Evolutionary conservation across 1,140 invertebrate genomes (phyloP).

Genomic region (Cyphomyrmex costatus): DNA sequence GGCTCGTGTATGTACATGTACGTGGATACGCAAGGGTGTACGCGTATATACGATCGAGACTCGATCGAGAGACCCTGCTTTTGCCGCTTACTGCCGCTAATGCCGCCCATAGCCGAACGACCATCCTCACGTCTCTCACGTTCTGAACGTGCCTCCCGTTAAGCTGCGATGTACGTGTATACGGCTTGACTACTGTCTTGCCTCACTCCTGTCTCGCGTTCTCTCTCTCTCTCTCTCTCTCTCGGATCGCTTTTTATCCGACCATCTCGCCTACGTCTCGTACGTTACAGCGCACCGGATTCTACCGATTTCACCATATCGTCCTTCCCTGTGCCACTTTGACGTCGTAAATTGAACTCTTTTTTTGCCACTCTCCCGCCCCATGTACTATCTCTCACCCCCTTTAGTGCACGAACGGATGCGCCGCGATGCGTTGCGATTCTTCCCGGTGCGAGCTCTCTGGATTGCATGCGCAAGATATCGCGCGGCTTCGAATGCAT

Average conservation of each 20-base stretch:
- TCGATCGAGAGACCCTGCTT: conserved; percentile 62
- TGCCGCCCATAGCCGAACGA: conserved; percentile 36
- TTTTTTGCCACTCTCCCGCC: conserved; percentile 51
- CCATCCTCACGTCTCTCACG: conserved; percentile 33
- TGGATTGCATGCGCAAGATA: conserved; percentile 61
- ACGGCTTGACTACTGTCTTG: conserved; percentile 35
- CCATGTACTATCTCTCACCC: conserved; percentile 33
- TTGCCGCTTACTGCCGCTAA: conserved; percentile 57
- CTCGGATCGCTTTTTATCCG: conserved; percentile 59
- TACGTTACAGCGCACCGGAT: conserved; percentile 55
- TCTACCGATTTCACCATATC: conserved; percentile 66
- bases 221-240: neutral
- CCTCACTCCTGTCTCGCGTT: neutral
- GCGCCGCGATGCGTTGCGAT: conserved; percentile 50
- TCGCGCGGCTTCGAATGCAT: conserved; percentile 45
- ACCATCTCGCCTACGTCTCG: conserved; percentile 27
- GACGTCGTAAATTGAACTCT: conserved; percentile 71
- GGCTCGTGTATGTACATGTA: neutral
- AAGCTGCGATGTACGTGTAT: conserved; percentile 31
- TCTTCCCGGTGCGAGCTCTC: conserved; percentile 31
- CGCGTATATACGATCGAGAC: neutral
- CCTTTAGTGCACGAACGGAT: conserved; percentile 31
- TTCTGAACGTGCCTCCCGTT: conserved; percentile 33
- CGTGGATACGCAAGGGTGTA: neutral
- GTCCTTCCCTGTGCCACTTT: conserved; percentile 55